A percentile compares a stretch with the other conserved stretches of the same genome.
Conservation (phyloP, 2,888 invertebrate genomes). For the Pediacus dermestoides region DNA sequence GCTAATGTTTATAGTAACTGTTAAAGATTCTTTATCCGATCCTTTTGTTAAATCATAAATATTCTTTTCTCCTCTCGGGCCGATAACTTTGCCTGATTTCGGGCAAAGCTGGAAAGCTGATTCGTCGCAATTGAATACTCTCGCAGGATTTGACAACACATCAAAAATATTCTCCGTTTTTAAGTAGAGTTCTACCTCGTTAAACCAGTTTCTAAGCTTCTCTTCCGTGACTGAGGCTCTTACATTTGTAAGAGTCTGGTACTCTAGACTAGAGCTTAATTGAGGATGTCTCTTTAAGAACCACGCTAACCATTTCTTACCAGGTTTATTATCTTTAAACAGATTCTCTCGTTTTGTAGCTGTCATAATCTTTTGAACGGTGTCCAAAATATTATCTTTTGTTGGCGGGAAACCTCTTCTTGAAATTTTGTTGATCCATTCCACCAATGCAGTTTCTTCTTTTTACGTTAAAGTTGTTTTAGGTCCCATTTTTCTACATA, state of each 20-base stretch:
- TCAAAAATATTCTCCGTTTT: too few relatives aligned
- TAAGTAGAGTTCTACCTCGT: conserved; percentile 13
- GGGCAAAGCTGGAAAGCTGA: conserved; percentile 17
- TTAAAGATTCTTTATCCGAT: too few relatives aligned
- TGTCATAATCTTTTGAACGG: conserved; percentile 7
- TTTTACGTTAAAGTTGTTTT: too few relatives aligned
- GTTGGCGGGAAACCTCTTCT: conserved; percentile 4
- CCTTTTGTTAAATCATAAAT: conserved; percentile 12
- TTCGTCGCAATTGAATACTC: conserved; percentile 15
- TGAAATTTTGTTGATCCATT: conserved; percentile 3
- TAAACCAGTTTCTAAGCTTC: conserved; percentile 10
- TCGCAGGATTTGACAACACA: conserved; percentile 11
- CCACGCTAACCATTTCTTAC: conserved; percentile 3
- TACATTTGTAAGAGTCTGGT: conserved; percentile 5
- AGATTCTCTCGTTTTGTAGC: conserved; percentile 7
- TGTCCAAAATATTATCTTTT: conserved; percentile 5
- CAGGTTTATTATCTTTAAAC: conserved; percentile 7
- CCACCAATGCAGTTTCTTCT: neutral
- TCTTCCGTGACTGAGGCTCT: conserved; percentile 11
- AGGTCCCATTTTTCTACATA: too few relatives aligned
- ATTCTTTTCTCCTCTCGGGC: conserved; percentile 11
- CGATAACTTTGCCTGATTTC: conserved; percentile 13
- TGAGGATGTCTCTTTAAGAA: conserved; percentile 13
- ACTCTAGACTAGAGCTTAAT: conserved; percentile 8
- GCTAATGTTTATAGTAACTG: too few relatives aligned